Evolutionary conservation across 1,140 invertebrate genomes (phyloP).

Genomic region (Aphaenogaster ashmeadi): DNA sequence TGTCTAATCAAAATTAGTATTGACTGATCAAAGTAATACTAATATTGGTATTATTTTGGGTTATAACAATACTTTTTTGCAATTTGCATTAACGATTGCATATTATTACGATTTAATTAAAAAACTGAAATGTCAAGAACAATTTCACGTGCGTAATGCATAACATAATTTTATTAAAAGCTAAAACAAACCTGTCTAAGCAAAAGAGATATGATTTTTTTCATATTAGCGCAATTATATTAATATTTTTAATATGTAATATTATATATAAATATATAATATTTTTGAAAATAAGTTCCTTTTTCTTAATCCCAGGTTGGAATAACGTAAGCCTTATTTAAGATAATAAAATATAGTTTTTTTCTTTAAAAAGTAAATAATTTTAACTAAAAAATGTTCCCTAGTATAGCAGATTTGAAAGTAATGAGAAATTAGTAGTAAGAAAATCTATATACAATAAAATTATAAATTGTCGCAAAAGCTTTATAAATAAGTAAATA

Average conservation of each 20-base stretch:
- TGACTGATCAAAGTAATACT: constrained; percentile 21
- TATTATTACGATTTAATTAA: background rate
- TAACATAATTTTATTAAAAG: background rate
- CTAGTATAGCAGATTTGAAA: background rate
- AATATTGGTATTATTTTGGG: too few relatives aligned
- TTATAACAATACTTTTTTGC: background rate
- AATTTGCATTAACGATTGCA: background rate
- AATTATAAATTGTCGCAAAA: background rate
- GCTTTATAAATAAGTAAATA: background rate
- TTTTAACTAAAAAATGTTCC: background rate
- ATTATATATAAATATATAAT: background rate
- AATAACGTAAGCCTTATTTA: constrained; percentile 31
- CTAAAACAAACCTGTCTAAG: background rate
- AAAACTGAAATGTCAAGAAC: background rate
- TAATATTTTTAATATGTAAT: background rate
- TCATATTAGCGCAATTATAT: background rate
- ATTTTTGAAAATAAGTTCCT: background rate
- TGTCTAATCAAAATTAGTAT: constrained; percentile 44
- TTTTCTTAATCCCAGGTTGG: constrained; percentile 32
- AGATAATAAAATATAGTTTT: background rate
- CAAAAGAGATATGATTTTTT: background rate
- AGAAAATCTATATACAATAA: background rate
- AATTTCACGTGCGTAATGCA: background rate
- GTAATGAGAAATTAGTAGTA: background rate
- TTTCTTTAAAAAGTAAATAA: background rate